Evolutionary conservation across 1,140 invertebrate genomes (phyloP), one percentile per base, ranked within the genome.

Genomic region (Ips typographus): DNA sequence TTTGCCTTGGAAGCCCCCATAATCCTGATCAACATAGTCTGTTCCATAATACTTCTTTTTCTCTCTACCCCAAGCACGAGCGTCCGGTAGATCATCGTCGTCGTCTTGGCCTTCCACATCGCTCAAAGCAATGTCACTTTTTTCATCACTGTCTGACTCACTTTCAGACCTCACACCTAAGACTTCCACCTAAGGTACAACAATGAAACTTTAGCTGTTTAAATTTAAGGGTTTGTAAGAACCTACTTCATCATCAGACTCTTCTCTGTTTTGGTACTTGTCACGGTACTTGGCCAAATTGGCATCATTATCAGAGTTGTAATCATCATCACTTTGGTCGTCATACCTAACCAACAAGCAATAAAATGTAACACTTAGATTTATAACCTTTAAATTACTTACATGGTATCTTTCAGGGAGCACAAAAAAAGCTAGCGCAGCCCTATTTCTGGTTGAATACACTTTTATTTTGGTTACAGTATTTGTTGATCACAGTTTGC

Each of bases 11-110:
- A 88, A 90, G 38, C 84, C 88, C 47, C 89, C 87, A 85, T 91
- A 94, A 82, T 95, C 93, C 73, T 89, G 85, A 83, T 95, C 93
- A 8, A 94, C 88, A 81, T 93, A 95, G 84, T 95, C 93, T 1
- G 94, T 92, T 52, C 89, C 89, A 80, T 94, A 95, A 80, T 89
- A 97, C 49, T 85, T 84, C 72, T 82, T 86, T 72, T 90, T 91
- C 68, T 90, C 90, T 74, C 88, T 88, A 6, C 94, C 94, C 94
- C 95, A 96, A 36, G 92, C 92, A 82, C 89, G 89, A 6, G 85
- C 84, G 80, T 94, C 86, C 3, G 92, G 92, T 51, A 95, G 80
- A 73, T 85, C 82, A 73, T 86, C 83, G 77, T 89, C 87, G 72
- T 88, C 85, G 72, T 88, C 85, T 73, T 87, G 85, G 0, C 85